A percentile compares a stretch with the other conserved stretches of the same genome.
Evolutionary conservation across 2,113 vertebrate genomes (phyloP).

Genomic region (Cochlearius cochlearius): DNA sequence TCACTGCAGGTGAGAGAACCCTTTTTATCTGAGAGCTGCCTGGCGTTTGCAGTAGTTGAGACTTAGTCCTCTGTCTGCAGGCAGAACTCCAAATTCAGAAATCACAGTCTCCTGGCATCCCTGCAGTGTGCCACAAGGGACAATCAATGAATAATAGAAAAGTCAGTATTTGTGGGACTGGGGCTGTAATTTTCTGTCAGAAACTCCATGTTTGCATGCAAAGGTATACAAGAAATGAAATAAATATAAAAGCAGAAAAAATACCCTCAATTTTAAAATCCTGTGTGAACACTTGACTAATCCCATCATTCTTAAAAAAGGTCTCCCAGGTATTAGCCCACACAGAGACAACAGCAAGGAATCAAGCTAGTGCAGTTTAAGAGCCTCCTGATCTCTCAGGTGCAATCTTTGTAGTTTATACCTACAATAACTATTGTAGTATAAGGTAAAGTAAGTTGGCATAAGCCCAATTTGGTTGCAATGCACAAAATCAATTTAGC

Average conservation of each 20-base stretch:
- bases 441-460: background rate
- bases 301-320: background rate
- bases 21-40: background rate
- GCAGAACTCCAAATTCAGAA: background rate
- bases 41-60: background rate
- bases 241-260: background rate
- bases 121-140: background rate
- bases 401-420: background rate
- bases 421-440: background rate
- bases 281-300: background rate
- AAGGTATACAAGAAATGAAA: background rate
- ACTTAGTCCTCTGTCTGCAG: background rate
- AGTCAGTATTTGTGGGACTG: background rate
- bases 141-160: background rate
- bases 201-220: background rate
- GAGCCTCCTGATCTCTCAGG: background rate
- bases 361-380: background rate
- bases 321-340: background rate
- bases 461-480: background rate
- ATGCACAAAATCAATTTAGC: background rate
- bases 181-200: background rate
- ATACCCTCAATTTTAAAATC: background rate
- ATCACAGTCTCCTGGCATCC: background rate
- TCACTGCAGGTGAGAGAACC: background rate
- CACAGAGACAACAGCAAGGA: background rate